These are phyloP conservation scores for Salvelinus alpinus DNA, from an alignment of 2,113 vertebrate genomes.

Conservation along the genomic window DNA sequence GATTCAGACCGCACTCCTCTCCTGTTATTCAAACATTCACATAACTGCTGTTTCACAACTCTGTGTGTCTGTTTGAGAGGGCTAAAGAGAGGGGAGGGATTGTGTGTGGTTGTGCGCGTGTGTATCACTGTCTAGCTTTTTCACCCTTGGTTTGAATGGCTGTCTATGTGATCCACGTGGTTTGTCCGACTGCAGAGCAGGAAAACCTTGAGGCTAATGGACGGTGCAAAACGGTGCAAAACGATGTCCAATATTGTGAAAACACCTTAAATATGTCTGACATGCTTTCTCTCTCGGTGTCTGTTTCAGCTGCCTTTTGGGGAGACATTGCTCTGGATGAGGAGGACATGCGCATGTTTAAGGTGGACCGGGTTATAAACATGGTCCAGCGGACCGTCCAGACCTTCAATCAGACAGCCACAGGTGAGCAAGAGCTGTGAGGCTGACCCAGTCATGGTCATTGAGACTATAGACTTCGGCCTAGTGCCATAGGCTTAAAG, in stretches of 20 bases:
- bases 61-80: slow-evolving; percentile 20
- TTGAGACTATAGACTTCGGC: not conserved
- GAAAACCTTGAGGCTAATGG: slow-evolving; percentile 41
- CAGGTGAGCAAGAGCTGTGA: slow-evolving; percentile 62
- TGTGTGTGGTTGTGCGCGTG: not conserved
- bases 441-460: not conserved
- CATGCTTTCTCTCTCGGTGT: slow-evolving; percentile 38
- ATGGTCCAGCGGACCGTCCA: slow-evolving; percentile 72
- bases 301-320: slow-evolving; percentile 84
- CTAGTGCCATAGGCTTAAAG: not conserved
- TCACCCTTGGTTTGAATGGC: too few species aligned
- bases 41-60: slow-evolving; percentile 27
- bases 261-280: slow-evolving; percentile 35
- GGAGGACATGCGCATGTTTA: slow-evolving; percentile 86
- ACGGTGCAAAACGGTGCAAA: slow-evolving; percentile 7
- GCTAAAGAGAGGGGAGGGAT: too few species aligned
- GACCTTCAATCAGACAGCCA: slow-evolving; percentile 63
- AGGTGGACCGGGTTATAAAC: slow-evolving; percentile 81
- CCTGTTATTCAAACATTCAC: slow-evolving; percentile 33
- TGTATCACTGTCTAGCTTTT: not conserved
- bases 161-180: slow-evolving; percentile 4
- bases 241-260: slow-evolving; percentile 13
- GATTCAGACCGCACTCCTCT: slow-evolving; percentile 17
- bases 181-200: slow-evolving; percentile 38
- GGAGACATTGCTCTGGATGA: slow-evolving; percentile 96